Conservation (phyloP, 2,888 invertebrate genomes). For the Drosophila paramelanica region DNA sequence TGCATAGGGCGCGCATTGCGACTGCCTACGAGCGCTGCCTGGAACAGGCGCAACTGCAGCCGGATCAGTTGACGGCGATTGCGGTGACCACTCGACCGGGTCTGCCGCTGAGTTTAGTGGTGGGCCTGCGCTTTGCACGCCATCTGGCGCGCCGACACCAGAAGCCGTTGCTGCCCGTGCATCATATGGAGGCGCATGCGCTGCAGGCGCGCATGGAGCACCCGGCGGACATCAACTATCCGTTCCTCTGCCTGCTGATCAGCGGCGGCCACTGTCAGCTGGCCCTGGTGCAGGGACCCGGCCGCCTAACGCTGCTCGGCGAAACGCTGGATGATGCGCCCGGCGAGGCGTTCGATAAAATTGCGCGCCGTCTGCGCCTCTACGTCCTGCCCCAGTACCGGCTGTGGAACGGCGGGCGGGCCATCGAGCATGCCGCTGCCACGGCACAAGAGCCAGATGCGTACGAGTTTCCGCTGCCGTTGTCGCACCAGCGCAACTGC, state of each 20-base stretch:
- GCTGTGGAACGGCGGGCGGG: constrained; percentile 91
- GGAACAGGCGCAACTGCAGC: constrained; percentile 86
- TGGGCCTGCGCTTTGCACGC: constrained; percentile 94
- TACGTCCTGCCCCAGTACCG: constrained; percentile 90
- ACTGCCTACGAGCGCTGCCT: constrained; percentile 89
- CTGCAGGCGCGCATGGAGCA: constrained; percentile 92
- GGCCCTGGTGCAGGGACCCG: constrained; percentile 89
- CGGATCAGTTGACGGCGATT: constrained; percentile 92
- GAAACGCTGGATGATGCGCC: constrained; percentile 93
- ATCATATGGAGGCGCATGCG: constrained; percentile 99
- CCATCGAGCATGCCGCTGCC: constrained; percentile 92
- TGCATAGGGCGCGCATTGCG: constrained; percentile 93
- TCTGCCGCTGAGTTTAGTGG: constrained; percentile 88
- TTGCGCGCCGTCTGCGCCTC: constrained; percentile 93
- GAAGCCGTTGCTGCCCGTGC: constrained; percentile 96
- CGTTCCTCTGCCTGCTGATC: constrained; percentile 94
- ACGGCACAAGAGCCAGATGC: constrained; percentile 88
- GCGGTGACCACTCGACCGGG: constrained; percentile 96
- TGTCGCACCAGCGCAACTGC: constrained; percentile 90
- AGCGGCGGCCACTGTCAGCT: constrained; percentile 97
- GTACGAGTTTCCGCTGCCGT: constrained; percentile 89
- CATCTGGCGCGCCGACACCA: constrained; percentile 88
- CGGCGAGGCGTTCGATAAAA: constrained; percentile 97
- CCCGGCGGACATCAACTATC: constrained; percentile 88
- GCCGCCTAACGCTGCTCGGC: constrained; percentile 93